Percentiles rank a stretch among this genome's conserved stretches.
phyloP scores from a whole-genome alignment of 2,888 invertebrate genomes.

The Cremastinae sp. region DNA sequence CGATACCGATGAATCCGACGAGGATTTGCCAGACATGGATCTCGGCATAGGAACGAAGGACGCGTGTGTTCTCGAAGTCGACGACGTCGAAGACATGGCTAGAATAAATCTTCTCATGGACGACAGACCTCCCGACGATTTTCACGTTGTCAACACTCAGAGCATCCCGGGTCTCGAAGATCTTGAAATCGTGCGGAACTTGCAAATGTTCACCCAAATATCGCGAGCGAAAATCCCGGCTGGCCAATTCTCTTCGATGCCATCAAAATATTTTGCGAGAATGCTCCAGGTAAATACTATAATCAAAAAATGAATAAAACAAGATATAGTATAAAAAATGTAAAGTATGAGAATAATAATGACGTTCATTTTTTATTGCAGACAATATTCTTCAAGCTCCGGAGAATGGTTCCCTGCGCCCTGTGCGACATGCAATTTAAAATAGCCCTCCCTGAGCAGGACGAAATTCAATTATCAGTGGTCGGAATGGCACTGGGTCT shows the following conservation, averaged over 20 bases:
- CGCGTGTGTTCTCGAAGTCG: conserved; percentile 90
- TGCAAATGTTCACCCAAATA: conserved; percentile 93
- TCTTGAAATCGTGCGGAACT: conserved; percentile 85
- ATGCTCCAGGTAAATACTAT: conserved; percentile 84
- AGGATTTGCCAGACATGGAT: conserved; percentile 86
- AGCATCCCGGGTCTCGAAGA: conserved; percentile 87
- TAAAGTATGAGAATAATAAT: neutral
- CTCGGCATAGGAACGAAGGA: conserved; percentile 89
- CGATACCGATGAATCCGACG: conserved; percentile 86
- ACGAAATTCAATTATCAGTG: conserved; percentile 86
- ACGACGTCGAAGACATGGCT: conserved; percentile 91
- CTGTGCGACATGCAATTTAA: conserved; percentile 90
- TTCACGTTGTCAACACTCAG: conserved; percentile 90
- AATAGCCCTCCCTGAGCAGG: conserved; percentile 93
- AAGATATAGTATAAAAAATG: conserved; percentile 2
- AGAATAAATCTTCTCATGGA: conserved; percentile 88
- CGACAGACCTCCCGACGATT: conserved; percentile 87
- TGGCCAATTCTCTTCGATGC: conserved; percentile 81
- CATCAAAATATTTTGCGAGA: conserved; percentile 82
- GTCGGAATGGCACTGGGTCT: conserved; percentile 91
- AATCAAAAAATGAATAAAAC: neutral
- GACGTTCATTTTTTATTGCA: conserved; percentile 65
- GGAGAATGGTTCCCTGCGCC: conserved; percentile 93
- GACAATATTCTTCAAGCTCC: conserved; percentile 92
- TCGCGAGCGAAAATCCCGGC: conserved; percentile 83